Conservation (phyloP, 2,113 vertebrate genomes). For the Phrynosoma blainvillii region DNA sequence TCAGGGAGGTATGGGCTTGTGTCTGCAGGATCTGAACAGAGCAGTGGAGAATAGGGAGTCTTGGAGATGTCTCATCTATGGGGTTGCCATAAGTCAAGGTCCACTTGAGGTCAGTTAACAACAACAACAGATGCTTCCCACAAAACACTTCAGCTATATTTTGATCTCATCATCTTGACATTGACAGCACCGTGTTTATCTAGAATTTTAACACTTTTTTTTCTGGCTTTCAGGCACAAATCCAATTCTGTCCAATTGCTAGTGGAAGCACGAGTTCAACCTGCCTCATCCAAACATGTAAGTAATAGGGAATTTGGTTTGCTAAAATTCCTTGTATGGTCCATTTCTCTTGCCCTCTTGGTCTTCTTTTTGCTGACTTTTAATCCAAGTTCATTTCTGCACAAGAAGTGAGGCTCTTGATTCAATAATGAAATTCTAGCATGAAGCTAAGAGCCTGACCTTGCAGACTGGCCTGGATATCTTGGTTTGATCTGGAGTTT, state of each 20-base stretch:
- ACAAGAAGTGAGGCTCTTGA: neutral
- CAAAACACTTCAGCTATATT: neutral
- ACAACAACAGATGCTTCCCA: neutral
- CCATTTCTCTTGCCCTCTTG: neutral
- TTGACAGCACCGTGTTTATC: neutral
- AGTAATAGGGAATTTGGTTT: slow-evolving; percentile 58
- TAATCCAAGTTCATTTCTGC: neutral
- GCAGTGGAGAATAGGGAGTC: too few species aligned
- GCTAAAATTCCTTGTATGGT: neutral
- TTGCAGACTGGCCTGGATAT: neutral
- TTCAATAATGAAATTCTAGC: neutral
- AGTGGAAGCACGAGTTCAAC: slow-evolving; percentile 93
- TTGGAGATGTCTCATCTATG: too few species aligned
- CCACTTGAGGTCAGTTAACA: too few species aligned
- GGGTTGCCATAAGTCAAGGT: too few species aligned
- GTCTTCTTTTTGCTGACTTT: neutral
- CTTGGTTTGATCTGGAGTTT: neutral
- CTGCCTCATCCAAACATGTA: slow-evolving; percentile 88
- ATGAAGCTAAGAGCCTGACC: neutral
- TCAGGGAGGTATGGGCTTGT: too few species aligned
- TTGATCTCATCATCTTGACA: neutral
- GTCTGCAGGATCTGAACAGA: too few species aligned
- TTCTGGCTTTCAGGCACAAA: slow-evolving; percentile 84
- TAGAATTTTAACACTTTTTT: slow-evolving; percentile 48
- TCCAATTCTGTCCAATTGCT: slow-evolving; percentile 93